phyloP scores from a whole-genome alignment of 1,140 invertebrate species.

The Nephila pilipes region DNA sequence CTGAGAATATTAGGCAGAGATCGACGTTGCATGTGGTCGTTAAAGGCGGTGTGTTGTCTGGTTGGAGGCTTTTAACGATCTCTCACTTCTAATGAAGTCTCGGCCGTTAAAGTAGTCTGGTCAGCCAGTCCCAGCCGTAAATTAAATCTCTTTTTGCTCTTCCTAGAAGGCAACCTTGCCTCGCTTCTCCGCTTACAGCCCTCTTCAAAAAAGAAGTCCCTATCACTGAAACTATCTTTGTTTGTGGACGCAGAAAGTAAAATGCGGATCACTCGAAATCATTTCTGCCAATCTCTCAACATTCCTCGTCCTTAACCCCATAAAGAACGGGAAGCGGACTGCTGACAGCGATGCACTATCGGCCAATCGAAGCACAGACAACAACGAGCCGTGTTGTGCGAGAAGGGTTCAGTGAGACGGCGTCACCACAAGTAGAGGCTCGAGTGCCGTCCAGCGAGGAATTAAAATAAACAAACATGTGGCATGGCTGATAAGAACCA shows the following conservation, averaged over 20 bases:
- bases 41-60: not conserved
- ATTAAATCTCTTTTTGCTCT: not conserved
- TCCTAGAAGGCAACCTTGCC: constrained; percentile 7
- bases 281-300: constrained; percentile 28
- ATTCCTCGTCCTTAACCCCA: constrained; percentile 12
- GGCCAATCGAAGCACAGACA: not conserved
- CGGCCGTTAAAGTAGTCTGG: not conserved
- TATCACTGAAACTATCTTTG: constrained; percentile 18
- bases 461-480: constrained; percentile 4
- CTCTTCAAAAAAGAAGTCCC: not conserved
- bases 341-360: constrained; percentile 18
- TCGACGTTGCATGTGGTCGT: not conserved
- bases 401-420: constrained; percentile 2
- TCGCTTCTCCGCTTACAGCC: not conserved
- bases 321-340: constrained; percentile 21
- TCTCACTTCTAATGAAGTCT: constrained; percentile 1
- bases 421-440: not conserved
- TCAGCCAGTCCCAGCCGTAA: not conserved
- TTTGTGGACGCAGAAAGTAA: not conserved
- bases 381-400: not conserved
- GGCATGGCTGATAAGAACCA: not conserved
- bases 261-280: not conserved
- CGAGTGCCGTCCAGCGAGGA: not conserved
- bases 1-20: not conserved
- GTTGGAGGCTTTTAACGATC: constrained; percentile 11